phyloP scores from a whole-genome alignment of 2,113 vertebrate species.

The Podarcis cretensis region DNA sequence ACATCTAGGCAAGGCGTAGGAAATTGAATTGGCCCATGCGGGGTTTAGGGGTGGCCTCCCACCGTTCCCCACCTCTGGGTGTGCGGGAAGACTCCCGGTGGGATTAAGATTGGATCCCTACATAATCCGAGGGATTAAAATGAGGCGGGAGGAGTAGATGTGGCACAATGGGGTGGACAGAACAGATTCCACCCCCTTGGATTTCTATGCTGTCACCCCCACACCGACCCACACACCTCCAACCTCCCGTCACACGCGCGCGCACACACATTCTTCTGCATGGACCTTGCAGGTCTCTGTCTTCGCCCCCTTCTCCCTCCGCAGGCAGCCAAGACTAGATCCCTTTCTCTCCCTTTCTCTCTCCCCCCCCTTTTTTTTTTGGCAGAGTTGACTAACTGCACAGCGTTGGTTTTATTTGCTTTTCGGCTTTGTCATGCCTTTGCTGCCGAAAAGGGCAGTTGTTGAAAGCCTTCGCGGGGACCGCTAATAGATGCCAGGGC shows the following conservation, averaged over 20 bases:
- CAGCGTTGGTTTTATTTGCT: slow-evolving; percentile 79
- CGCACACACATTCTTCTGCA: background rate
- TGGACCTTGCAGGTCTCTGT: background rate
- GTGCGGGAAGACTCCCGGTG: background rate
- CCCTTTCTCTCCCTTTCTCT: background rate
- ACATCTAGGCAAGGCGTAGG: background rate
- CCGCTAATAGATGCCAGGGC: slow-evolving; percentile 82
- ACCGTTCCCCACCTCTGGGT: background rate
- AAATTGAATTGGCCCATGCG: background rate
- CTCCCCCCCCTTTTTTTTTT: slow-evolving; percentile 41
- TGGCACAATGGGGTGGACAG: background rate
- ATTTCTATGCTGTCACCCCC: background rate
- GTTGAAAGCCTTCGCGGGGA: slow-evolving; percentile 78
- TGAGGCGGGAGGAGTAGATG: background rate
- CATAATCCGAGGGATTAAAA: background rate
- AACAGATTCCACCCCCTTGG: background rate
- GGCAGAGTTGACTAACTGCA: slow-evolving; percentile 70
- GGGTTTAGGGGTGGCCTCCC: background rate
- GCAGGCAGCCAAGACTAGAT: background rate
- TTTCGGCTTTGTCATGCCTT: slow-evolving; percentile 81
- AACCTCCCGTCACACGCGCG: background rate
- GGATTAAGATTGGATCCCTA: background rate
- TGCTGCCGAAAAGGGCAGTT: slow-evolving; percentile 77
- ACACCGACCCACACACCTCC: background rate
- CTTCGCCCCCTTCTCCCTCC: background rate